Evolutionary conservation across 2,113 vertebrate species (phyloP).

Genomic region (Falco punctatus): DNA sequence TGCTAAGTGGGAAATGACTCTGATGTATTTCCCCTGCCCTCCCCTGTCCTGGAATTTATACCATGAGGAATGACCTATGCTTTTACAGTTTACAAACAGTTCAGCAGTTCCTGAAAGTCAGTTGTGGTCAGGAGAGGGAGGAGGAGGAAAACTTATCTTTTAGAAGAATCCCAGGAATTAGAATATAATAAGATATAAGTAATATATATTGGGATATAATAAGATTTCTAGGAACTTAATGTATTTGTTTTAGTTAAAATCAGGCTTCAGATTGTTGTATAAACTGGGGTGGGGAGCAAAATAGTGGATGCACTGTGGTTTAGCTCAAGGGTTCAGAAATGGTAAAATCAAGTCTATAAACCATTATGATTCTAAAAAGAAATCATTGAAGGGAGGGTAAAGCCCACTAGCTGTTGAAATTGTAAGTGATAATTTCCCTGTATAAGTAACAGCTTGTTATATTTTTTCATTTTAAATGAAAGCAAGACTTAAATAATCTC

Average conservation of each 20-base stretch:
- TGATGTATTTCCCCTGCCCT: accelerated
- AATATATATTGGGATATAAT: no score
- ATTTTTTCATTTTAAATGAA: not conserved
- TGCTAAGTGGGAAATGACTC: not conserved
- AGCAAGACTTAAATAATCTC: not conserved
- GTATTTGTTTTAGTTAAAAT: not conserved
- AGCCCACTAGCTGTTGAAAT: not conserved
- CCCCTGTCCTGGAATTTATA: not conserved
- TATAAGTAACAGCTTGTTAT: not conserved
- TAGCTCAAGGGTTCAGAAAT: not conserved
- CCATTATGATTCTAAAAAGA: not conserved
- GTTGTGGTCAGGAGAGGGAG: not conserved
- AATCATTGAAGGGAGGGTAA: accelerated
- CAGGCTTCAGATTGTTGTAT: not conserved
- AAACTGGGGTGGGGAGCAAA: not conserved
- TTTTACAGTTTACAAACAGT: not conserved
- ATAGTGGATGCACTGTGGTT: not conserved
- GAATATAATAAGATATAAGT: no score
- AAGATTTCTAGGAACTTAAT: not conserved
- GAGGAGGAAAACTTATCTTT: not conserved
- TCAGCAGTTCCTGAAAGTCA: not conserved
- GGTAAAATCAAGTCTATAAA: not conserved
- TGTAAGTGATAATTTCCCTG: no score
- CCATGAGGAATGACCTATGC: not conserved
- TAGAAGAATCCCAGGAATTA: not conserved